Base-by-base conservation (phyloP, 2,113 vertebrate genomes). In the Fulmarus glacialis region DNA sequence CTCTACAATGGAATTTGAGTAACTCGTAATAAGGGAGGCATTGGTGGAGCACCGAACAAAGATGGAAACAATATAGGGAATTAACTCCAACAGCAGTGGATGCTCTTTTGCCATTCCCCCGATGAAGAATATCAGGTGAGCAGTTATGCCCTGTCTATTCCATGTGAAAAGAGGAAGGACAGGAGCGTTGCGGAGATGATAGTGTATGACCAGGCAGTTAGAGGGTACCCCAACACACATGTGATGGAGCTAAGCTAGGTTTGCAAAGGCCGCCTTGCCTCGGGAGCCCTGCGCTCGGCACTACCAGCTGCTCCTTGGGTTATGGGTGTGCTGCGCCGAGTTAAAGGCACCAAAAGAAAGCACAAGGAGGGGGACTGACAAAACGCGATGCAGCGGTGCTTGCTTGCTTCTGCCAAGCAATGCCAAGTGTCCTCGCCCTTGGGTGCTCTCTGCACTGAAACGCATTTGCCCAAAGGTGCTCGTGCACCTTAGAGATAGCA, bases 381-480 rank as follows among this genome's bases (percentile, higher is more conserved):
- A 34, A 87, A 85, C 0, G 0, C 16, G 0, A 0, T 9, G 36
- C 14, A 36, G 55, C 1, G 2, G 34, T 7, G 27, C 34, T 83
- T 8, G 1, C 32, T 8, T 32, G 24, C 29, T 50, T 48, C 47
- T 78, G 52, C 20, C 23, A 19, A 78, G 58, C 48, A 30, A 40
- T 34, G 62, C 29, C 58, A 27, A 20, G 34, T 4, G 45, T 34
- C 55, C 52, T 71, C 3, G 1, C 36, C 40, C 36, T 26, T 5
- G 18, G 34, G 48, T 67, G 68, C 62, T 64, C 43, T 32, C 27
- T 52, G 45, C 30, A 5, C 40, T 7, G 45, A 62, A 86, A 77
- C 1, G 0, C 19, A 12, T 27, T 60, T 60, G 34, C 53, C 75
- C 48, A 62, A 58, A 67, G n/a, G 52, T 40, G 64, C 50, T 62